phyloP scores from a whole-genome alignment of 2,888 invertebrate species.

The Microchrysa polita region DNA sequence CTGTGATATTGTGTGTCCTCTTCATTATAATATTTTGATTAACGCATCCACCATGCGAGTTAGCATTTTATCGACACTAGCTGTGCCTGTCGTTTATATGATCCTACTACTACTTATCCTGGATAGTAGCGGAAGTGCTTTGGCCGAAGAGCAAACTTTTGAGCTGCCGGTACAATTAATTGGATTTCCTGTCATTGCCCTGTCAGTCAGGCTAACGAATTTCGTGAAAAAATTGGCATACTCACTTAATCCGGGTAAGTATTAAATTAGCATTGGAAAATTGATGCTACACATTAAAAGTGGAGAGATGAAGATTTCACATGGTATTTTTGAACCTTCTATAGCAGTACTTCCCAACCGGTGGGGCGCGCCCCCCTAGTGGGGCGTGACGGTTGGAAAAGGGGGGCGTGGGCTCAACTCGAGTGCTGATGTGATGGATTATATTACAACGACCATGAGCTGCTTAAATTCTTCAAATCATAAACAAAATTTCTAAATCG shows the following conservation, averaged over 20 bases:
- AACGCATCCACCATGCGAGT: conserved; percentile 37
- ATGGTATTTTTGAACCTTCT: too few species aligned
- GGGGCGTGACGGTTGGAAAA: too few species aligned
- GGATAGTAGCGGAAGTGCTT: not conserved
- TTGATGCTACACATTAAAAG: too few species aligned
- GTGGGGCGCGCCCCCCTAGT: too few species aligned
- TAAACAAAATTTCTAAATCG: too few species aligned
- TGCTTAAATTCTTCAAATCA: too few species aligned
- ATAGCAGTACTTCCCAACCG: too few species aligned
- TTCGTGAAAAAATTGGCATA: conserved; percentile 85
- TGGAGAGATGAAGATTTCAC: too few species aligned
- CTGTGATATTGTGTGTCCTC: conserved; percentile 2
- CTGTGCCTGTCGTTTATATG: conserved; percentile 54
- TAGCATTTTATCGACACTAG: conserved; percentile 30
- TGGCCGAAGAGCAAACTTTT: conserved; percentile 68
- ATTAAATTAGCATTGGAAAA: conserved; percentile 6
- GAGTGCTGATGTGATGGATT: too few species aligned
- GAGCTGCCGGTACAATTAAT: conserved; percentile 85
- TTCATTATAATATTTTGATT: conserved; percentile 46
- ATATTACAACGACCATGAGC: too few species aligned
- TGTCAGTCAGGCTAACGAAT: conserved; percentile 80
- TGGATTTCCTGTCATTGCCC: conserved; percentile 84
- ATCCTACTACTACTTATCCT: conserved; percentile 56
- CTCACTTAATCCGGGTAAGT: conserved; percentile 82
- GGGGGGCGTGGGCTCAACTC: too few species aligned